Base-by-base conservation (phyloP, 2,797 vertebrate species). In the Amphiprion clarkii region DNA sequence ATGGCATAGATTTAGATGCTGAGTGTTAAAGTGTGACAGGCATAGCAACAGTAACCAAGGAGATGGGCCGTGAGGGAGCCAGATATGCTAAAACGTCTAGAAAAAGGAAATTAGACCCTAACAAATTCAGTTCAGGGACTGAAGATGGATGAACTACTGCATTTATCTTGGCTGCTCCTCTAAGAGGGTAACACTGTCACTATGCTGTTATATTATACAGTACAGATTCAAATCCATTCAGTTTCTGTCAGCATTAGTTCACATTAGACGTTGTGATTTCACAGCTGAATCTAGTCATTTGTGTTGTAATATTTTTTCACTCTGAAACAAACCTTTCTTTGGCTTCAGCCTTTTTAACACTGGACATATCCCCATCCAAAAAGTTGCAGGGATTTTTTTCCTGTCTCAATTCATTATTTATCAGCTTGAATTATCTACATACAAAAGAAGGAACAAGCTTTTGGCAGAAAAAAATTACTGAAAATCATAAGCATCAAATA, bases 71-170 rank as follows among this genome's bases (percentile, higher is more conserved):
- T 27, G 27, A 27, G 27, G 46, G 46, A 48, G 7, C 17, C 46
- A 48, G 19, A n/a, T 48, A n/a, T n/a, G 46, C 46, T 48, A 48
- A 48, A 48, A 48, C 19, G 8, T 39, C 36, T 39, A 39, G 9
- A 39, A 39, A 39, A 39, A 39, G 36, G 36, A 39, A 39, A 39
- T 11, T 39, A 39, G 36, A 39, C 36, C 3, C 36, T 8, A 39
- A 39, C 36, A 48, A 48, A 48, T 48, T 48, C 46, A 48, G 17
- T 8, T 48, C 46, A 48, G 17, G 46, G 13, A 54, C 29, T 61
- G 5, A 60, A 74, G 48, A 71, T 21, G 12, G 29, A 67, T 55
- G 42, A 62, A 62, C 48, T 48, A n/a, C 7, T 8, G 8, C 46
- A 48, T 6, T n/a, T n/a, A n/a, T 19, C 17, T n/a, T 9, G 46